Conservation (phyloP, 2,113 vertebrate species). For the Orcinus orca region DNA sequence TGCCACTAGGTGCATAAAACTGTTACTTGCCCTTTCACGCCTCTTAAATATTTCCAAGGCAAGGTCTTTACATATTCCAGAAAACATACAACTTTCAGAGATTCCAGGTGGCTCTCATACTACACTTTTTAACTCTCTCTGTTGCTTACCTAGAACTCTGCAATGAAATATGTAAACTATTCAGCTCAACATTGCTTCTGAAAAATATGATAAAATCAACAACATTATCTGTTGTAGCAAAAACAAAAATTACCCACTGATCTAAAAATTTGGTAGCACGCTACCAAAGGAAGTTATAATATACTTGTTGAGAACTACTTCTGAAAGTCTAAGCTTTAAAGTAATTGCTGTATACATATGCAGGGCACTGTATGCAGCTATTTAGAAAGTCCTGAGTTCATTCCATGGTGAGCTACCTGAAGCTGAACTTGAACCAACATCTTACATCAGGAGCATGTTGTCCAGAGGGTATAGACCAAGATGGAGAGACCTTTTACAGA, state of each 20-base stretch:
- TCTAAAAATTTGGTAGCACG: constrained; percentile 4
- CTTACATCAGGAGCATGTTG: neutral
- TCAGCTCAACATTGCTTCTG: constrained; percentile 8
- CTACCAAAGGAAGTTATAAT: neutral
- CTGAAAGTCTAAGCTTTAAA: neutral
- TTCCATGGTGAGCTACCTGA: neutral
- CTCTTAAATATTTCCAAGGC: constrained; percentile 16
- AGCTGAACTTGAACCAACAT: neutral
- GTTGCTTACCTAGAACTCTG: neutral
- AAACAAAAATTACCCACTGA: constrained; percentile 31
- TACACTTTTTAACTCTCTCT: neutral
- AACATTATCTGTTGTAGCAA: neutral
- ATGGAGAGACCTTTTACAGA: neutral
- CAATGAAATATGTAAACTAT: neutral
- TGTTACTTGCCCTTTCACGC: neutral
- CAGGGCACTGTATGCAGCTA: too few species aligned
- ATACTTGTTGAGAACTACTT: constrained; percentile 1
- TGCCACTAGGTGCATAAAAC: neutral
- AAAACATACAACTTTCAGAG: constrained; percentile 7
- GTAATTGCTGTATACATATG: neutral
- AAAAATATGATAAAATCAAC: constrained; percentile 33
- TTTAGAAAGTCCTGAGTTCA: neutral
- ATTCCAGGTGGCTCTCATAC: neutral
- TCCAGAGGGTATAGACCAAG: neutral
- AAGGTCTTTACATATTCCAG: neutral